Evolutionary conservation across 2,888 invertebrate genomes (phyloP).

Genomic region (Sarcophaga subvicina): DNA sequence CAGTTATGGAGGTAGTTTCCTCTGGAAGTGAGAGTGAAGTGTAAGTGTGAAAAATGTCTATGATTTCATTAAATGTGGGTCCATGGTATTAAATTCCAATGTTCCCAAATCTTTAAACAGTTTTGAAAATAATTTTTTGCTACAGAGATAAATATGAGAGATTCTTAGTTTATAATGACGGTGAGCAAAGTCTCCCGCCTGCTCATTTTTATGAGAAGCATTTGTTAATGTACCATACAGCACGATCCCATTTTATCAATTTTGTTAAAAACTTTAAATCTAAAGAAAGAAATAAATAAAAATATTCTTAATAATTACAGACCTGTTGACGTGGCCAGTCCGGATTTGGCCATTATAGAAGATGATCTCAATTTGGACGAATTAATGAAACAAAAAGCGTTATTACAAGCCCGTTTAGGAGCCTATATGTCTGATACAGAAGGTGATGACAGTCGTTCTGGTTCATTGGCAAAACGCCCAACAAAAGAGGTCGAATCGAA

Average conservation of each 20-base stretch:
- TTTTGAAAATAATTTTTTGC: too few relatives aligned
- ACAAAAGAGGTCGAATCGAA: constrained; percentile 24
- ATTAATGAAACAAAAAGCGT: constrained; percentile 93
- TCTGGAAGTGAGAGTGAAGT: constrained; percentile 86
- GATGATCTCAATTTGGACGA: constrained; percentile 94
- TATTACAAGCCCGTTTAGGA: constrained; percentile 89
- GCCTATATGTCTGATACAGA: constrained; percentile 89
- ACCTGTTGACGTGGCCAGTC: constrained; percentile 86
- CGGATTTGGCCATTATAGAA: constrained; percentile 89
- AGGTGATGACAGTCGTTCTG: constrained; percentile 82
- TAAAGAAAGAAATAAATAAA: neutral
- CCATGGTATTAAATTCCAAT: too few relatives aligned
- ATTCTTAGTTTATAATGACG: too few relatives aligned
- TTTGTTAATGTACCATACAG: too few relatives aligned
- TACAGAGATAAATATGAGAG: too few relatives aligned
- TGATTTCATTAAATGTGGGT: too few relatives aligned
- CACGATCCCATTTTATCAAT: too few relatives aligned
- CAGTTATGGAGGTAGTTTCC: constrained; percentile 85
- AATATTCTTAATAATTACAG: constrained; percentile 67
- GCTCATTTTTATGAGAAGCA: too few relatives aligned
- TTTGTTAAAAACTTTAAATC: too few relatives aligned
- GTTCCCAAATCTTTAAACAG: too few relatives aligned
- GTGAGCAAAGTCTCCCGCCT: too few relatives aligned
- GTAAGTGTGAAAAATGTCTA: constrained; percentile 73
- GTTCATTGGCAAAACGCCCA: constrained; percentile 68